Conservation (phyloP, 2,113 vertebrate species). For the Thomomys bottae region DNA sequence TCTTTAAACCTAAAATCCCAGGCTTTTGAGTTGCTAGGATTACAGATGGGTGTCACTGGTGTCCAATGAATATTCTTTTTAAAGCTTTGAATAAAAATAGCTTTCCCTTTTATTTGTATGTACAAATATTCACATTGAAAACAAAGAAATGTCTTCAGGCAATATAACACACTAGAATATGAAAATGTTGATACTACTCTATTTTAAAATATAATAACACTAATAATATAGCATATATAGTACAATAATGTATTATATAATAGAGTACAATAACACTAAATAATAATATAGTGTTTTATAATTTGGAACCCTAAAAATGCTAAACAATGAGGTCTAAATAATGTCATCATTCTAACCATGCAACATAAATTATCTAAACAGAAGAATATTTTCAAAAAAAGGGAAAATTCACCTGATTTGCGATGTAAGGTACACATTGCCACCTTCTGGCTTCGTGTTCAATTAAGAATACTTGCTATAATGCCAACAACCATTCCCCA, state of each 20-base stretch:
- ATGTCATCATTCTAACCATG: not conserved
- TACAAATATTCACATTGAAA: constrained; percentile 10
- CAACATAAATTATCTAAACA: not conserved
- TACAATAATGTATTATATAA: no score
- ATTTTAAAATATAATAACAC: no score
- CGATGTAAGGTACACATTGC: constrained; percentile 62
- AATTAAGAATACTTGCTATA: not conserved
- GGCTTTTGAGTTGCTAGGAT: no score
- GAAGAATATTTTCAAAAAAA: not conserved
- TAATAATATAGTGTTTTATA: not conserved
- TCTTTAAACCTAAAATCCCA: no score
- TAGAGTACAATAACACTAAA: no score
- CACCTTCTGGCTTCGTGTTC: constrained; percentile 67
- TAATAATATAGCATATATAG: no score
- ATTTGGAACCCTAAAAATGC: not conserved
- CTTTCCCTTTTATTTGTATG: not conserved
- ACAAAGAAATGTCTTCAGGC: not conserved
- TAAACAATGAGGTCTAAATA: not conserved
- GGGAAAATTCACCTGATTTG: not conserved
- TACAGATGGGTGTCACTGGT: no score
- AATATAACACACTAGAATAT: not conserved
- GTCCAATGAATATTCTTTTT: not conserved
- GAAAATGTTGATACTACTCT: not conserved
- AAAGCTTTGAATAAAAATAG: not conserved
- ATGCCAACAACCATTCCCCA: not conserved